Evolutionary conservation across 2,113 vertebrate species (phyloP), one percentile per base, ranked within the genome.

Genomic region (Eira barbara): DNA sequence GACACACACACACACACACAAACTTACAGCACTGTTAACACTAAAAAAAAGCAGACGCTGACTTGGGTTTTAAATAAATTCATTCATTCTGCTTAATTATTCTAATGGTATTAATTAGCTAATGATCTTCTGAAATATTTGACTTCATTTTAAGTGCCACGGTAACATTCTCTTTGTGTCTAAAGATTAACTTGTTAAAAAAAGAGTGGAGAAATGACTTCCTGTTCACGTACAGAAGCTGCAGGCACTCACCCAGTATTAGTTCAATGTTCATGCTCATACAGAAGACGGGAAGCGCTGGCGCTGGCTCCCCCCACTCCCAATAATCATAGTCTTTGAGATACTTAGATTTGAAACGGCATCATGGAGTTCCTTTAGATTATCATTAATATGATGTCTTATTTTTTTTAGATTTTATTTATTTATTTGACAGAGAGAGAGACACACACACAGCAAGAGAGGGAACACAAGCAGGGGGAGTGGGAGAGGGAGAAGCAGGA

Each of bases 11-110:
- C 61, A 14, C 5, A 65, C 3, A 61, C 23, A 27, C 23, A 27
- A 12, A 2, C 45, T 84, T 67, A 78, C 7, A 91, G 67, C 55
- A 36, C 47, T 67, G 2, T 57, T 63, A 83, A 86, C 34, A 57
- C 23, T 88, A 73, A 90, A 82, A 25, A 84, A n/a, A 80, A 93
- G 39, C 15, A 65, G 63, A 86, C 23, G 31, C 20, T 65, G 63
- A 47, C 81, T 84, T 95, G 69, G 49, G 15, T 91, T 94, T 89
- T 61, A 86, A 98, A 84, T 55, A 94, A 63, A 94, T 74, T 25
- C 7, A 92, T 94, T 94, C 47, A 78, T 92, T 84, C 57, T 47
- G 61, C 57, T 97, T 94, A 73, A 87, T 97, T 91, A 97, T 42
- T 65, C 87, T 73, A 95, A 96, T 67, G 74, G 71, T 45, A 84